Conservation (phyloP, 1,140 invertebrate species). For the Solenopsis invicta region DNA sequence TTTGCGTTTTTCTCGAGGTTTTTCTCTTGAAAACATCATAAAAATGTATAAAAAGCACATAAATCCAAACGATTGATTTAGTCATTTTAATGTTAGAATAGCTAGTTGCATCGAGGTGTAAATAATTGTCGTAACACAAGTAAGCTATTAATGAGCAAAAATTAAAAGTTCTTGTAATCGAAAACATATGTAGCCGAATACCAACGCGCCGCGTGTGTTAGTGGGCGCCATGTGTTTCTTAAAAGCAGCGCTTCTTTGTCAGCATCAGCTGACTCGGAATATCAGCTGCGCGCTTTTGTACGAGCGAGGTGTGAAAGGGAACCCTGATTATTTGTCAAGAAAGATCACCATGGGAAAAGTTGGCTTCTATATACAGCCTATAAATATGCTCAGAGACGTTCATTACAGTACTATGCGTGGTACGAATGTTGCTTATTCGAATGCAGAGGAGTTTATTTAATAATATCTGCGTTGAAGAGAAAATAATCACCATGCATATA, state of each 20-base stretch:
- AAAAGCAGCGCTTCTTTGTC: slow-evolving; percentile 35
- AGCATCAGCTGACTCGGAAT: slow-evolving; percentile 64
- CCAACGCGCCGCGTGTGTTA: not conserved
- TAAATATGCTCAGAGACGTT: slow-evolving; percentile 6
- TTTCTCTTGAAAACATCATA: not conserved
- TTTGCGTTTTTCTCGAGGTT: not conserved
- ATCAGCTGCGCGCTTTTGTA: slow-evolving; percentile 72
- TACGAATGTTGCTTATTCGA: not conserved
- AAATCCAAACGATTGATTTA: not conserved
- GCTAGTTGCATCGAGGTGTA: not conserved
- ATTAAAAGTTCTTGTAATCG: not conserved
- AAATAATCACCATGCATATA: not conserved
- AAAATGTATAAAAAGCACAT: not conserved
- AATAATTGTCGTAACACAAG: not conserved
- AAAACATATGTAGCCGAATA: not conserved
- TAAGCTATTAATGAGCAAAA: not conserved
- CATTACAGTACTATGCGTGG: not conserved
- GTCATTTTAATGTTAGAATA: not conserved
- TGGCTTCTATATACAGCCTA: slow-evolving; percentile 9
- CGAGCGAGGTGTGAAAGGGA: slow-evolving; percentile 4
- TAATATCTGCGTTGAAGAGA: not conserved
- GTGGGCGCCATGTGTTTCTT: not conserved
- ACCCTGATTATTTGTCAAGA: slow-evolving; percentile 63
- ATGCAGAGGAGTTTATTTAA: not conserved
- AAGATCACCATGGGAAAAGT: slow-evolving; percentile 7